phyloP scores from a whole-genome alignment of 2,113 vertebrate genomes.

The Tragelaphus scriptus region DNA sequence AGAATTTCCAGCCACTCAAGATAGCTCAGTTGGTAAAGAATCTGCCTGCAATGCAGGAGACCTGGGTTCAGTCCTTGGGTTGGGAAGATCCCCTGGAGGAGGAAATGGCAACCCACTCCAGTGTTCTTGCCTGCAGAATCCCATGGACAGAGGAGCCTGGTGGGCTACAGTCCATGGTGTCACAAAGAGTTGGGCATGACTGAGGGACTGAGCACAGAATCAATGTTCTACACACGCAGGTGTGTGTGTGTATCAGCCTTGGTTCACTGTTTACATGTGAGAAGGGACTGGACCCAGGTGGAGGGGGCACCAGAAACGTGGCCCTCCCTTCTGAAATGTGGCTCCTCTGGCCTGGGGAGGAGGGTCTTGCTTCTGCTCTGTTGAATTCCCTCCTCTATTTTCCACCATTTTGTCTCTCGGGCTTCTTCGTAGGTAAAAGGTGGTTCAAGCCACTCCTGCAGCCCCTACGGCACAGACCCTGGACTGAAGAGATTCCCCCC shows the following conservation, averaged over 20 bases:
- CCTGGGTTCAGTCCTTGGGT: neutral
- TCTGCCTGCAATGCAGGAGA: neutral
- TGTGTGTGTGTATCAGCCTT: too few species aligned
- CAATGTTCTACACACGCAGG: fast-evolving
- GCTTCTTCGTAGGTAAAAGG: neutral
- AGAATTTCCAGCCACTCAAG: too few species aligned
- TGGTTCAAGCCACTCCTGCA: neutral
- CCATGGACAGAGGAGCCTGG: neutral
- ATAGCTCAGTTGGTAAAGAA: neutral
- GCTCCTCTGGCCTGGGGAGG: neutral
- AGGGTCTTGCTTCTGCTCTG: fast-evolving
- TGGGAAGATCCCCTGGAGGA: neutral
- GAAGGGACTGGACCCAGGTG: too few species aligned
- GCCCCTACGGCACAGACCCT: too few species aligned
- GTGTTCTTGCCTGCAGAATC: neutral
- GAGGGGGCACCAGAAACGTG: fast-evolving
- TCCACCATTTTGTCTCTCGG: neutral
- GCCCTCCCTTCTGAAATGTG: neutral
- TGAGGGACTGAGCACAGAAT: neutral
- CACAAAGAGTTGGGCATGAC: neutral
- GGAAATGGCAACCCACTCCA: neutral
- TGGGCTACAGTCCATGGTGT: neutral
- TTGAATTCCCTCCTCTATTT: too few species aligned
- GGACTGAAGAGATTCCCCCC: too few species aligned
- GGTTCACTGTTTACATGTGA: fast-evolving